A percentile compares a stretch with the other conserved stretches of the same genome.
Conservation (phyloP, 2,797 vertebrate genomes). For the Adelosebastes latens region DNA sequence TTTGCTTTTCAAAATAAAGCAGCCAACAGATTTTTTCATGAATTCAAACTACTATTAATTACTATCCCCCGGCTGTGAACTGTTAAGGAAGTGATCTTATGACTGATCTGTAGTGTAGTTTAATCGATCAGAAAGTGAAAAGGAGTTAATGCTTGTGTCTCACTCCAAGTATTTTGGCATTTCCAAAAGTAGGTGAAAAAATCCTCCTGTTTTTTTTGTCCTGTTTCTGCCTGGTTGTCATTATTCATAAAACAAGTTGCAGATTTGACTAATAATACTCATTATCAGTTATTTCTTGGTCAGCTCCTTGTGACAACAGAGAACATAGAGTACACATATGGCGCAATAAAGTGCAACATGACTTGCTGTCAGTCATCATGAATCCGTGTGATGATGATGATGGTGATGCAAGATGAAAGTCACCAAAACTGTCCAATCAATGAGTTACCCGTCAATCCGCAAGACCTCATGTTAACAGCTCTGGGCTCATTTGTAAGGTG, state of each 20-base stretch:
- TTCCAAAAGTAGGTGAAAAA: neutral
- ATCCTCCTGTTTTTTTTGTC: neutral
- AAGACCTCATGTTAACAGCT: neutral
- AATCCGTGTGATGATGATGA: too few relatives aligned
- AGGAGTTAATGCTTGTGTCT: neutral
- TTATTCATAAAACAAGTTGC: neutral
- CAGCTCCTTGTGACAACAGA: neutral
- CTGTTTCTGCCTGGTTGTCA: neutral
- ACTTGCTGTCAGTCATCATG: neutral
- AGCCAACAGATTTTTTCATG: neutral
- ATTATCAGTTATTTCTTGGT: neutral
- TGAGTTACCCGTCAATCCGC: neutral
- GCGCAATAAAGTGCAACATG: neutral
- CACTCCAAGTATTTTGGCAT: neutral
- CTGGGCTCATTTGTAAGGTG: neutral
- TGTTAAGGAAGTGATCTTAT: too few relatives aligned
- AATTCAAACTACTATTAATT: neutral
- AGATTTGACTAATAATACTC: neutral
- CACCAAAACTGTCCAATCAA: neutral
- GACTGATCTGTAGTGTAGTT: neutral
- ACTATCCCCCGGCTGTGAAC: too few relatives aligned
- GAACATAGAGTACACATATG: neutral
- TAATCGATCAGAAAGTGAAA: neutral
- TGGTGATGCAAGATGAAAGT: neutral
- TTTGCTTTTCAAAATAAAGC: too few relatives aligned